These are phyloP conservation scores for Callospermophilus lateralis DNA, from an alignment of 2,113 vertebrate genomes.

Conservation along the genomic window DNA sequence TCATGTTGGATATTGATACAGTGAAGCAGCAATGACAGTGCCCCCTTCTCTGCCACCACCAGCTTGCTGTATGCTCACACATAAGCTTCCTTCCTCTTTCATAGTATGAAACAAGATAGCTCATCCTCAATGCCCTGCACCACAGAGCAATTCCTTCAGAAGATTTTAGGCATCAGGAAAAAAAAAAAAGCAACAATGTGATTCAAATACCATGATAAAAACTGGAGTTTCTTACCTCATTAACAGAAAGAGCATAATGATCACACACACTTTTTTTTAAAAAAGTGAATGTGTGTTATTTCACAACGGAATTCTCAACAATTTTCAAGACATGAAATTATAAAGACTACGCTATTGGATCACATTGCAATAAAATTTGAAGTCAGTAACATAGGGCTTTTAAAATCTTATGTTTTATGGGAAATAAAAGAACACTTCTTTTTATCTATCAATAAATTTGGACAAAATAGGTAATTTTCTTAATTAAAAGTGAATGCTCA, in stretches of 20 bases:
- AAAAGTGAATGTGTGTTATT: background rate
- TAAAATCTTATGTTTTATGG: background rate
- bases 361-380: background rate
- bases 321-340: slow-evolving; percentile 10
- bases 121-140: background rate
- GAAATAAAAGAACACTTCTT: slow-evolving; percentile 1
- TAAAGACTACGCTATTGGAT: background rate
- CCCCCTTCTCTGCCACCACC: background rate
- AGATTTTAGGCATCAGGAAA: background rate
- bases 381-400: slow-evolving; percentile 2
- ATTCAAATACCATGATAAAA: slow-evolving; percentile 24
- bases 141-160: background rate
- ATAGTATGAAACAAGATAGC: background rate
- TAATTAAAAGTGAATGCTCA: slow-evolving; percentile 35
- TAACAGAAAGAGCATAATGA: background rate
- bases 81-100: background rate
- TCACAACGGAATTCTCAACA: background rate
- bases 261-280: background rate
- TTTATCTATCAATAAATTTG: background rate
- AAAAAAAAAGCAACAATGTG: background rate
- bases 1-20: background rate
- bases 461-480: background rate
- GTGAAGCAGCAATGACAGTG: background rate
- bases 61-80: background rate
- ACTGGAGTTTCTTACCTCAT: background rate